phyloP scores from a whole-genome alignment of 1,140 invertebrate species.

The Camponotus vicinus region DNA sequence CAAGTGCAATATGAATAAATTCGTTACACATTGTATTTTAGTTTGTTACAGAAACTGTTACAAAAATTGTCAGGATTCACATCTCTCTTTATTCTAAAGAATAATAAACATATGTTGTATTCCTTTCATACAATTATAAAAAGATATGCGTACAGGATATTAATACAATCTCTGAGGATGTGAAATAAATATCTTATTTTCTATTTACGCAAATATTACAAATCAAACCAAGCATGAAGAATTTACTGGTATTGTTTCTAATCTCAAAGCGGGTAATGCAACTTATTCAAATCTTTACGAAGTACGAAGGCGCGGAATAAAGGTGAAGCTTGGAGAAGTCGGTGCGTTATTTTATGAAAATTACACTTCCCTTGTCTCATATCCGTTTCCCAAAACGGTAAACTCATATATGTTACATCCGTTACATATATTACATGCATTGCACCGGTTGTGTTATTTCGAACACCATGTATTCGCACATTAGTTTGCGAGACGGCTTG shows the following conservation, averaged over 20 bases:
- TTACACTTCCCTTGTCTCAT: conserved; percentile 73
- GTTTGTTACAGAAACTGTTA: background rate
- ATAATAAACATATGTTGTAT: background rate
- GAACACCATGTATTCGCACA: conserved; percentile 55
- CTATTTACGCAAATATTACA: conserved; percentile 28
- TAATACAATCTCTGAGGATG: background rate
- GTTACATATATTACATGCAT: conserved; percentile 74
- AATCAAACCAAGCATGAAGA: conserved; percentile 13
- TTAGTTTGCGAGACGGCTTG: background rate
- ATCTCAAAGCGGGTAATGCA: conserved; percentile 69
- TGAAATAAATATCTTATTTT: background rate
- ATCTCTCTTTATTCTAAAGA: background rate
- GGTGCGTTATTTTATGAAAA: conserved; percentile 81
- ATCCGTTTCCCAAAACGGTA: conserved; percentile 67
- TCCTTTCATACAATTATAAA: background rate
- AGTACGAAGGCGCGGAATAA: conserved; percentile 39
- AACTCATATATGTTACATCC: conserved; percentile 75
- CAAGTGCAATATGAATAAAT: too few relatives aligned
- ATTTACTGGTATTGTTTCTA: conserved; percentile 61
- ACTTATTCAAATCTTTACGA: conserved; percentile 73
- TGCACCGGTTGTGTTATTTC: conserved; percentile 77
- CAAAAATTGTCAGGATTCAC: background rate
- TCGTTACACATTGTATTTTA: background rate
- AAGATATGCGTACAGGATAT: background rate
- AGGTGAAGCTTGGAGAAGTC: conserved; percentile 20